phyloP scores from a whole-genome alignment of 2,888 invertebrate species.

The Zhengitettix transpicula region DNA sequence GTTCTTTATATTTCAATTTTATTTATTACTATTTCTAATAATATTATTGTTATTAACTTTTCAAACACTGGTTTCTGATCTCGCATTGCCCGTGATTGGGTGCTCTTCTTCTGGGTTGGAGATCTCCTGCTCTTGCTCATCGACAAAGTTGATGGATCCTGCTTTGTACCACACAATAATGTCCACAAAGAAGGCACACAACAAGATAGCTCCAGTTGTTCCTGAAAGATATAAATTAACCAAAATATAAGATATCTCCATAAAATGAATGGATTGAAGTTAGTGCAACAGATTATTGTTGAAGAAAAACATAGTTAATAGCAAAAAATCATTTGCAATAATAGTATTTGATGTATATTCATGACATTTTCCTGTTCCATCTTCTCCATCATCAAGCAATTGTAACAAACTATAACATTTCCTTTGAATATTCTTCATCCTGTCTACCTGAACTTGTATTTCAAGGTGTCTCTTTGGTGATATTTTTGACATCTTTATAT shows the following conservation, averaged over 20 bases:
- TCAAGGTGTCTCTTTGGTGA: too few relatives aligned
- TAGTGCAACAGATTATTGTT: too few relatives aligned
- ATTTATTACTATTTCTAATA: not conserved
- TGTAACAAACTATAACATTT: too few relatives aligned
- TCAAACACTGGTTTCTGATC: constrained; percentile 19
- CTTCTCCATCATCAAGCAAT: too few relatives aligned
- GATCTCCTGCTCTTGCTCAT: constrained; percentile 32
- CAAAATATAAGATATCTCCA: not conserved
- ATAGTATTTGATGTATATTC: not conserved
- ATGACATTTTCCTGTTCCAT: too few relatives aligned
- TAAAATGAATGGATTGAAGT: too few relatives aligned
- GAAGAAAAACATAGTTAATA: too few relatives aligned
- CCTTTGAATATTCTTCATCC: too few relatives aligned
- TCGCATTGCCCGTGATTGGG: constrained; percentile 26
- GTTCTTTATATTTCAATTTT: not conserved
- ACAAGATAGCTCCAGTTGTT: constrained; percentile 68
- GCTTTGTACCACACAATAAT: constrained; percentile 79
- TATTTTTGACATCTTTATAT: too few relatives aligned
- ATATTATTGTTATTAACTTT: not conserved
- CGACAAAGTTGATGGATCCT: constrained; percentile 54
- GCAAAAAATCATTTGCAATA: not conserved
- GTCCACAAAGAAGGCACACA: constrained; percentile 77
- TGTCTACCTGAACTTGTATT: too few relatives aligned
- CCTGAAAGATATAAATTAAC: constrained; percentile 39
- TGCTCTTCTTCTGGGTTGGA: constrained; percentile 25